phyloP scores from a whole-genome alignment of 2,888 invertebrate species.

The Latrodectus elegans region DNA sequence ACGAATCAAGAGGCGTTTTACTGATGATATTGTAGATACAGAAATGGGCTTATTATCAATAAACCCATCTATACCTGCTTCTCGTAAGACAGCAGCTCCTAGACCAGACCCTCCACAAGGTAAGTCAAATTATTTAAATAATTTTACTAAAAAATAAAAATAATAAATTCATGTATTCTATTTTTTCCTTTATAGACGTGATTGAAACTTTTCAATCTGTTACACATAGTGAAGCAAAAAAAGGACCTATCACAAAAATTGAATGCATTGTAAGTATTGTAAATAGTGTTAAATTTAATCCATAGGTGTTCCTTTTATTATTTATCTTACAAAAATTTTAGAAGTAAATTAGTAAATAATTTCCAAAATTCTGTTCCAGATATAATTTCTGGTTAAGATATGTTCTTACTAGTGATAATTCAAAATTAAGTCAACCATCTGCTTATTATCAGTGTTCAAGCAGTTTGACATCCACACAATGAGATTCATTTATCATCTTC shows the following conservation, averaged over 20 bases:
- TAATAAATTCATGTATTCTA: not conserved
- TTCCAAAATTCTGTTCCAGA: too few relatives aligned
- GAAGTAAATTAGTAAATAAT: too few relatives aligned
- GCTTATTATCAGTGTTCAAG: too few relatives aligned
- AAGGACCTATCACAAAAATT: slow-evolving; percentile 42
- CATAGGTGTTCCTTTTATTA: too few relatives aligned
- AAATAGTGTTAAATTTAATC: not conserved
- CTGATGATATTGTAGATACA: slow-evolving; percentile 65
- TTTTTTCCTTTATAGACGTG: slow-evolving; percentile 40
- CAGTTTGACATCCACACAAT: too few relatives aligned
- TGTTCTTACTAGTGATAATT: too few relatives aligned
- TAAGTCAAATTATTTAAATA: not conserved
- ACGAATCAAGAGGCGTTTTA: slow-evolving; percentile 59
- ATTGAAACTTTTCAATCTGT: slow-evolving; percentile 47
- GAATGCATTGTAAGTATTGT: slow-evolving; percentile 61
- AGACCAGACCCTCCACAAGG: slow-evolving; percentile 54
- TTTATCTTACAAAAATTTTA: too few relatives aligned
- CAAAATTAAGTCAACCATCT: too few relatives aligned
- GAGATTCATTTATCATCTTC: too few relatives aligned
- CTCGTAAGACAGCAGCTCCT: slow-evolving; percentile 2
- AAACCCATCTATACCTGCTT: slow-evolving; percentile 37
- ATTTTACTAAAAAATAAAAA: not conserved
- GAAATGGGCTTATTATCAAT: slow-evolving; percentile 48
- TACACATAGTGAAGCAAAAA: slow-evolving; percentile 54
- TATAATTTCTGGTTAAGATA: too few relatives aligned